These are phyloP conservation scores for Cephus runcator DNA, from an alignment of 2,888 invertebrate genomes.

Conservation along the genomic window DNA sequence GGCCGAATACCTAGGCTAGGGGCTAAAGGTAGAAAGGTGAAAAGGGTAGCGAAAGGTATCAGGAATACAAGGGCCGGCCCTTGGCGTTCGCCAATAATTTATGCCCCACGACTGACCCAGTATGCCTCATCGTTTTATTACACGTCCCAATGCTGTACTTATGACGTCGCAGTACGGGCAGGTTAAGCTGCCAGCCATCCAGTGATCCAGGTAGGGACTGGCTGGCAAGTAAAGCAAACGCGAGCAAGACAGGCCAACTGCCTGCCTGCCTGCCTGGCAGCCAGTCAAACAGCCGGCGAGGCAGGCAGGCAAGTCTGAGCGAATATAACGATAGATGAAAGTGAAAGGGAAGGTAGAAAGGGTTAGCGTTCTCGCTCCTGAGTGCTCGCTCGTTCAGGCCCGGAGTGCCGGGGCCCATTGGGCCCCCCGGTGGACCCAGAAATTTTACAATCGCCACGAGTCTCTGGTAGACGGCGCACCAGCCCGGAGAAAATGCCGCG, in stretches of 20 bases:
- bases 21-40: background rate
- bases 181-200: background rate
- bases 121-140: slow-evolving; percentile 34
- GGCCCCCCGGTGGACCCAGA: slow-evolving; percentile 30
- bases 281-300: slow-evolving; percentile 33
- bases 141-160: background rate
- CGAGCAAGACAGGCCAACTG: background rate
- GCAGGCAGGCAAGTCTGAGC: slow-evolving; percentile 14
- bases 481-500: slow-evolving; percentile 36
- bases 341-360: slow-evolving; percentile 66
- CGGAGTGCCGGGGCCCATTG: slow-evolving; percentile 13
- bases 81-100: background rate
- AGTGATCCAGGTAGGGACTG: background rate
- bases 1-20: background rate
- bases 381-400: slow-evolving; percentile 22
- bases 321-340: slow-evolving; percentile 57
- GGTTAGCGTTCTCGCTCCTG: slow-evolving; percentile 46
- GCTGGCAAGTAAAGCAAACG: background rate
- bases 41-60: background rate
- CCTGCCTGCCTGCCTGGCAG: background rate
- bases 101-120: background rate
- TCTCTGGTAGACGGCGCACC: slow-evolving; percentile 32
- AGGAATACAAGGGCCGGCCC: background rate
- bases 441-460: slow-evolving; percentile 52
- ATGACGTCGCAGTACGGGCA: background rate